Evolutionary conservation across 2,888 invertebrate species (phyloP), one percentile per base, ranked within the genome.

Genomic region (Netelia virgata): DNA sequence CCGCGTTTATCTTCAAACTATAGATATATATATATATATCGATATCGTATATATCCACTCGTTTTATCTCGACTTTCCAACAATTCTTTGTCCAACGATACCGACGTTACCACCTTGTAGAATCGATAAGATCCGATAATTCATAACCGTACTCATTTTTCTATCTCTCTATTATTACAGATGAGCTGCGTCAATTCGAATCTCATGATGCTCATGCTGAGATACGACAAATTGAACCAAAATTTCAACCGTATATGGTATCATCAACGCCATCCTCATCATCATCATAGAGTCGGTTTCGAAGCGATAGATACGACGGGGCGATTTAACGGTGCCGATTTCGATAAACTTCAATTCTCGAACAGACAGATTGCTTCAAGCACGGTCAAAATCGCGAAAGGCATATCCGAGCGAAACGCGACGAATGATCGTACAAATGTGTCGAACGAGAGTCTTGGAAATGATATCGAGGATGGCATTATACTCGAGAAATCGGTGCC

Each of bases 121-220:
- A 36, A 36, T 43, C n/a, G 70, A 72, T 57, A 57, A 57, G 70
- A 57, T 72, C 9, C 20, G 11, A 72, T 41, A 18, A 18, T 57
- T 57, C 6, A 28, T 61, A 50, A 36, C 14, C 43, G 23, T 80
- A 53, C 43, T 47, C 5, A 20, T 10, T 50, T 64, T 83, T 63
- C 57, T 68, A 8, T 36, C 23, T 23, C 1, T 23, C 36, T 55
- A 75, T 76, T 75, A 41, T 87, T 89, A 53, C 86, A 92, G 92
- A 88, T 92, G 84, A 88, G 90, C 55, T 88, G 86, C 43, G 82
- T 90, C 74, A 91, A 91, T 69, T 84, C 88, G 53, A 91, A 90
- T 85, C 61, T 91, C n/a, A 86, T 88, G 73, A 78, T 89, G 69
- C 69, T 91, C 11, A 90, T 88, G 90, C 82, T 90, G 66, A 90